Evolutionary conservation across 1,140 invertebrate genomes (phyloP), one percentile per base, ranked within the genome.

Genomic region (Euura saliciscinereae): DNA sequence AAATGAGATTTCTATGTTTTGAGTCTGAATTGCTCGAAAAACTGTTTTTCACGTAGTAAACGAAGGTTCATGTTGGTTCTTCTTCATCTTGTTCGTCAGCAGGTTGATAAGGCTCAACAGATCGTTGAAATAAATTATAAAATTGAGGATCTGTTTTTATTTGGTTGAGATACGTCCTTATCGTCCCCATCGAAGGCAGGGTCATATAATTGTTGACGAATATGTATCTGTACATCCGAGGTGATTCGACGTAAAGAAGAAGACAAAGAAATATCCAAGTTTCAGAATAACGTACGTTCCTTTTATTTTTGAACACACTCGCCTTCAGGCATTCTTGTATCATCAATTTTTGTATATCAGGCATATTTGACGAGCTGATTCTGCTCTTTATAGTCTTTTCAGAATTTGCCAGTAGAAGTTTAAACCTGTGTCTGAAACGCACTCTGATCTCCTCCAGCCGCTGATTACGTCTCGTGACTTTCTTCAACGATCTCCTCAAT

Each of bases 321-420:
- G 73, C 71, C 76, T 78, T 80, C 4, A 83, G 70, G 67, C 80
- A 82, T 51, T 83, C 80, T 71, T 82, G 80, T 42, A 83, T 80
- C 82, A 83, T 83, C n/a, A 83, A 72, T 73, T 82, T 82, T 46
- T 81, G 82, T 59, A 83, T 79, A 75, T 83, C 76, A 59, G 82
- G 80, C 73, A 83, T 79, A 28, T 28, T 28, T 28, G 28, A 28
- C 28, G 28, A 28, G 28, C 28, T 28, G 45, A 79, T 77, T 11
- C 81, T 69, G n/a, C 44, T 64, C 64, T 80, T 77, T 13, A 82
- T n/a, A 72, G 13, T 69, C 44, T 74, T 44, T 11, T 74, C 13
- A 43, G 70, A 44, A 45, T 70, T 46, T n/a, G 72, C 11, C 5
- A 68, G 43, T 8, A 70, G 10, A 44, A 65, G 42, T 43, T 66